Evolutionary conservation across 2,888 invertebrate genomes (phyloP).

Genomic region (Acanthosepion pharaonis): DNA sequence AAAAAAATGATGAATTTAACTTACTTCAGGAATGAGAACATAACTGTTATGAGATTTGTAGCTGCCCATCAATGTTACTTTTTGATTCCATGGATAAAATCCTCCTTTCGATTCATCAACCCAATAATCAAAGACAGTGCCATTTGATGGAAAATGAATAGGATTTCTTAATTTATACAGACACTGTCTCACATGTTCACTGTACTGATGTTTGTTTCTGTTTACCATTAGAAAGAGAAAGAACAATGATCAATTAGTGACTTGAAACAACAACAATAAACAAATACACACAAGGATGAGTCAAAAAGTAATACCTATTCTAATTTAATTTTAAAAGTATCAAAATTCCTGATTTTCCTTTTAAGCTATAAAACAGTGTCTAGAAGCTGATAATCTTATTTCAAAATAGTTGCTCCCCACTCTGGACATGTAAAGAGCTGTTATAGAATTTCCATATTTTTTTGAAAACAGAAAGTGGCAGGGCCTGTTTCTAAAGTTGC

Average conservation of each 20-base stretch:
- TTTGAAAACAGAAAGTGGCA: too few species aligned
- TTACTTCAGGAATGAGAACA: conserved; percentile 69
- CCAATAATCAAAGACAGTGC: conserved; percentile 70
- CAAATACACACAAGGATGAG: not conserved
- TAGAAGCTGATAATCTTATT: too few species aligned
- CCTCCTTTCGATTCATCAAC: conserved; percentile 64
- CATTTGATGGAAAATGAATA: conserved; percentile 65
- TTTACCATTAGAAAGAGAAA: not conserved
- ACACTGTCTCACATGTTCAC: conserved; percentile 3
- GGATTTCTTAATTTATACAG: conserved; percentile 59
- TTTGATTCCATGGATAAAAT: conserved; percentile 69
- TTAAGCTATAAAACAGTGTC: too few species aligned
- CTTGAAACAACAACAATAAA: not conserved
- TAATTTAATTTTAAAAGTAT: too few species aligned
- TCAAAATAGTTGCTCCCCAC: too few species aligned
- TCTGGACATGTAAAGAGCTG: too few species aligned
- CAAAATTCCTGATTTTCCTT: too few species aligned
- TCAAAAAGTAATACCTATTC: too few species aligned
- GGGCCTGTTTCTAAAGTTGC: too few species aligned
- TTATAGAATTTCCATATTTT: too few species aligned
- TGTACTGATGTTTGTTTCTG: not conserved
- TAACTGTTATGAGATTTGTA: conserved; percentile 63
- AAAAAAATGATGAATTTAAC: conserved; percentile 25
- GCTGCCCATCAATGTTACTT: not conserved
- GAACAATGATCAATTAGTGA: not conserved